phyloP scores from a whole-genome alignment of 2,797 vertebrate genomes.

The Botia almorhae region DNA sequence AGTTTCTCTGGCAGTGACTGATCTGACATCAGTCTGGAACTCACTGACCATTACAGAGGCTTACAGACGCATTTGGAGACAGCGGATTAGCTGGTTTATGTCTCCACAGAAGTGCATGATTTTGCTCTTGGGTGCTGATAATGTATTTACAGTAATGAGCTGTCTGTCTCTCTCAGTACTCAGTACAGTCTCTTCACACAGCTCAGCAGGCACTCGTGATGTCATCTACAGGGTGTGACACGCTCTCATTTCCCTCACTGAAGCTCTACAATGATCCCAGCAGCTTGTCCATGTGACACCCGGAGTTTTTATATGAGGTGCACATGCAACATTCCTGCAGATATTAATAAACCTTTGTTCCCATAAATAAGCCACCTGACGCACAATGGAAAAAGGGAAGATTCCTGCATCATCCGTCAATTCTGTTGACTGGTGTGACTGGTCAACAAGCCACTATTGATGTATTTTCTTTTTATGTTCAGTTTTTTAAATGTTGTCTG shows the following conservation, averaged over 20 bases:
- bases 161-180: background rate
- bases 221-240: constrained; percentile 46
- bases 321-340: constrained; percentile 32
- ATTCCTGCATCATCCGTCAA: constrained; percentile 31
- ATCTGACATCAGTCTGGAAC: background rate
- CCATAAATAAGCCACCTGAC: too few species aligned
- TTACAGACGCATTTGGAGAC: background rate
- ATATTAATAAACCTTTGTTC: too few species aligned
- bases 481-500: background rate
- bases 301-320: constrained; percentile 1
- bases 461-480: too few species aligned
- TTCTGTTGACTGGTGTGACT: background rate
- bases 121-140: background rate
- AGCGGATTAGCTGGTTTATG: too few species aligned
- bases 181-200: constrained; percentile 25
- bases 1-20: background rate
- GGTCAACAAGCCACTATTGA: too few species aligned
- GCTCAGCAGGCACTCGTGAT: constrained; percentile 40
- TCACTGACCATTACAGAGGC: too few species aligned
- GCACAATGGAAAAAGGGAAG: constrained; percentile 57
- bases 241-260: background rate
- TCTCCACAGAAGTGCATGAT: background rate
- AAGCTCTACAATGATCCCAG: background rate
- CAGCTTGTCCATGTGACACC: constrained; percentile 1
- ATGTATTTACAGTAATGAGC: background rate